phyloP scores from a whole-genome alignment of 2,888 invertebrate species.

The Drosophila merina region DNA sequence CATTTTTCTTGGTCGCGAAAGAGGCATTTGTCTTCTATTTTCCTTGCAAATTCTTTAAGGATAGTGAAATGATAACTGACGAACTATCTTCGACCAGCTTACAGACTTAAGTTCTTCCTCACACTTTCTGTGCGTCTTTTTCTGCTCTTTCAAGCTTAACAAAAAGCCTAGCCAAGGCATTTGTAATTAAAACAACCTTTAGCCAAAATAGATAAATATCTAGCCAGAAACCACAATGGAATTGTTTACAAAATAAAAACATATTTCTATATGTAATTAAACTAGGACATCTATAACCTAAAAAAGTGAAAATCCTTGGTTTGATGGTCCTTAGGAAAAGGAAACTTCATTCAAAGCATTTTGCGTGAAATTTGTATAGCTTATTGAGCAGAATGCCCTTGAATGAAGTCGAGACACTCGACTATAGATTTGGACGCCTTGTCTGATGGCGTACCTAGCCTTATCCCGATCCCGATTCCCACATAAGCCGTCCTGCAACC shows the following conservation, averaged over 20 bases:
- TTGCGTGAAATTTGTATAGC: not conserved
- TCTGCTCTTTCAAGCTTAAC: constrained; percentile 35
- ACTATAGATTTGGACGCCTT: not conserved
- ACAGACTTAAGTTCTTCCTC: constrained; percentile 25
- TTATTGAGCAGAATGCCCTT: not conserved
- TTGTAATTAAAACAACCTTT: constrained; percentile 73
- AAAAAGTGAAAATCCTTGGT: not conserved
- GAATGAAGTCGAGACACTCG: not conserved
- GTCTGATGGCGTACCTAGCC: not conserved
- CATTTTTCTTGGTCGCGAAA: no score
- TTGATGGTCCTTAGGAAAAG: not conserved
- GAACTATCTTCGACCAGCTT: no score
- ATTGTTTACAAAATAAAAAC: not conserved
- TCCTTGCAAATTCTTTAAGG: no score
- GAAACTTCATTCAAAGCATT: not conserved
- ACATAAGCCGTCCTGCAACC: constrained; percentile 1
- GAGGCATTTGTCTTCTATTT: no score
- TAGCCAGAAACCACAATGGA: constrained; percentile 16
- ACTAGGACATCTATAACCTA: no score
- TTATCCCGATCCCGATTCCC: not conserved
- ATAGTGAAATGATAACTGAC: constrained; percentile 6
- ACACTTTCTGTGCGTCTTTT: not conserved
- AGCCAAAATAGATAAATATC: constrained; percentile 68
- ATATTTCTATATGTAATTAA: not conserved
- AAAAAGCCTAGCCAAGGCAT: constrained; percentile 60